A percentile compares a stretch with the other conserved stretches of the same genome.
Evolutionary conservation across 2,113 vertebrate species (phyloP).

Genomic region (Podarcis cretensis): DNA sequence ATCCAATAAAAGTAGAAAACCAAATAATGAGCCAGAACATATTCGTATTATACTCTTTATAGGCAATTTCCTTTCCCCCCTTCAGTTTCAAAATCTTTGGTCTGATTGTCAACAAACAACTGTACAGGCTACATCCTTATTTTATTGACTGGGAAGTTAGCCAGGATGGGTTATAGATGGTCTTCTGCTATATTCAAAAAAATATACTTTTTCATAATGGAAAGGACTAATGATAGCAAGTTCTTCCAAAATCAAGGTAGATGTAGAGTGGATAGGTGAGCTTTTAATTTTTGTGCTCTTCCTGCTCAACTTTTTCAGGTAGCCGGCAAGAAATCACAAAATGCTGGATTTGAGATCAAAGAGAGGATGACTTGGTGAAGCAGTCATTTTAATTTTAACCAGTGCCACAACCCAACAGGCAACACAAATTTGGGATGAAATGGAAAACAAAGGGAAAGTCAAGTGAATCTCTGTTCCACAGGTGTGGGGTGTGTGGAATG

Average conservation of each 20-base stretch:
- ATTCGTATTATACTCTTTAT: background rate
- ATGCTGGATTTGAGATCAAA: background rate
- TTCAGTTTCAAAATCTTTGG: slow-evolving; percentile 31
- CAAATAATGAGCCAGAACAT: background rate
- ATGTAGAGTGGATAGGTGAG: background rate
- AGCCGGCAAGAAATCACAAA: background rate
- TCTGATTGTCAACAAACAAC: slow-evolving; percentile 27
- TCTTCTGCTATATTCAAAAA: background rate
- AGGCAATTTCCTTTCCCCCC: background rate
- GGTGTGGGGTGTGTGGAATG: background rate
- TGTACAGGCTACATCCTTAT: background rate
- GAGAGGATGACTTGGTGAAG: background rate
- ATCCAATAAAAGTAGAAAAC: background rate
- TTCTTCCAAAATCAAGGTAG: background rate
- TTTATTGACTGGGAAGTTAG: background rate
- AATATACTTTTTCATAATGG: background rate
- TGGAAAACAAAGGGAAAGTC: background rate
- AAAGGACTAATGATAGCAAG: background rate
- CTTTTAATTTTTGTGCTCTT: background rate
- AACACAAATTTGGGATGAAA: background rate
- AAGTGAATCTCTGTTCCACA: background rate
- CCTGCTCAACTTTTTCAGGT: background rate
- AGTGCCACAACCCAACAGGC: background rate
- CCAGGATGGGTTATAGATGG: background rate
- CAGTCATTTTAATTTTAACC: background rate